phyloP scores from a whole-genome alignment of 2,113 vertebrate species.

The Numenius arquata region DNA sequence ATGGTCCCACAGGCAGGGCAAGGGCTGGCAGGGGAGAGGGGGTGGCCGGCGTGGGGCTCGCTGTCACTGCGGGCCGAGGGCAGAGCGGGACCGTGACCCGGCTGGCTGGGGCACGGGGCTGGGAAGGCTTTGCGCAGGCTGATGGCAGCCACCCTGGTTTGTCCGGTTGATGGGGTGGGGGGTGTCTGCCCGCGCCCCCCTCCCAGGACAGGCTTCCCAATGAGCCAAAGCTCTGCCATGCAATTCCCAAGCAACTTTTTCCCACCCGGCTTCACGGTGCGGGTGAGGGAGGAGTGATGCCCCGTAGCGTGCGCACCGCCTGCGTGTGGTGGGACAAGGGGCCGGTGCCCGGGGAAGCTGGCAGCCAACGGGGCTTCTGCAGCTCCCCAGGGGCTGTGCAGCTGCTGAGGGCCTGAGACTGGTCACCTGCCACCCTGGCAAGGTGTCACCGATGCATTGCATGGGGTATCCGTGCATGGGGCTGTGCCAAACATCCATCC shows the following conservation, averaged over 20 bases:
- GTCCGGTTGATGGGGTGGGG: neutral
- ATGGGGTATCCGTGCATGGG: neutral
- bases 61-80: too few species aligned
- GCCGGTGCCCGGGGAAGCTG: accelerated
- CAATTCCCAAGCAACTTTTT: neutral
- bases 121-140: neutral
- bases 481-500: neutral
- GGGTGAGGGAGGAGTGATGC: neutral
- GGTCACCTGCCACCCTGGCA: neutral
- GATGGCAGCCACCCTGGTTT: neutral
- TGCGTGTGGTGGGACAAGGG: accelerated
- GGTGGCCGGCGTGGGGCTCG: neutral
- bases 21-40: too few species aligned
- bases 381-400: neutral
- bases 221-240: neutral
- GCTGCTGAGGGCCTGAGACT: neutral
- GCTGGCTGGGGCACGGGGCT: neutral
- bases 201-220: neutral
- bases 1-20: too few species aligned
- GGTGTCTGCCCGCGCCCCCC: neutral
- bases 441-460: neutral
- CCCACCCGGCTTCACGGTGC: neutral
- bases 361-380: neutral
- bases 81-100: neutral
- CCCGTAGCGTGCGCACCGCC: accelerated